Conservation (phyloP, 2,888 invertebrate genomes). For the Nemurella pictetii region DNA sequence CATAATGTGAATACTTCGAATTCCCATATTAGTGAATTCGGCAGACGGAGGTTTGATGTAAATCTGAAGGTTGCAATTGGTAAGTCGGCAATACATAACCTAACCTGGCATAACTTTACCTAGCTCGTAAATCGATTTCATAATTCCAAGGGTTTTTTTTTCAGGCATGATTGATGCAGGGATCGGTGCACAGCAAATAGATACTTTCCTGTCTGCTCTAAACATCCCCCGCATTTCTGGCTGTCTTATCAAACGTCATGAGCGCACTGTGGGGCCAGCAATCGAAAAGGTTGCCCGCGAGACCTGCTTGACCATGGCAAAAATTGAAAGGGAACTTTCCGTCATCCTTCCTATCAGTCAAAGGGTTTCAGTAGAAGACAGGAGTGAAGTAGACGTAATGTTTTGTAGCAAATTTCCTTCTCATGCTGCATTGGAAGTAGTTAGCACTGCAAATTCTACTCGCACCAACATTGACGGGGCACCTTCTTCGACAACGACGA, state of each 20-base stretch:
- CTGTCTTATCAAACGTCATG: neutral
- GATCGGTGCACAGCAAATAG: neutral
- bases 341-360: neutral
- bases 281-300: neutral
- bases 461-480: too few relatives aligned
- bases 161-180: too few relatives aligned
- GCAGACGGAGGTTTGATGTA: neutral
- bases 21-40: neutral
- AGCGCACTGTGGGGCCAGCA: neutral
- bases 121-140: neutral
- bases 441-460: too few relatives aligned
- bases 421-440: neutral
- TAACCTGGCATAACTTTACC: too few relatives aligned
- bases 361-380: neutral
- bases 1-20: neutral
- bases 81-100: neutral
- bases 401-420: neutral
- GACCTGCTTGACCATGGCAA: neutral
- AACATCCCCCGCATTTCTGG: neutral
- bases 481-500: too few relatives aligned
- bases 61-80: neutral
- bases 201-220: neutral
- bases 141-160: too few relatives aligned
- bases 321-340: neutral
- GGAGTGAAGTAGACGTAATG: neutral